Evolutionary conservation across 1,140 invertebrate genomes (phyloP), one percentile per base, ranked within the genome.

Genomic region (Ceratoteleas bidentatus): DNA sequence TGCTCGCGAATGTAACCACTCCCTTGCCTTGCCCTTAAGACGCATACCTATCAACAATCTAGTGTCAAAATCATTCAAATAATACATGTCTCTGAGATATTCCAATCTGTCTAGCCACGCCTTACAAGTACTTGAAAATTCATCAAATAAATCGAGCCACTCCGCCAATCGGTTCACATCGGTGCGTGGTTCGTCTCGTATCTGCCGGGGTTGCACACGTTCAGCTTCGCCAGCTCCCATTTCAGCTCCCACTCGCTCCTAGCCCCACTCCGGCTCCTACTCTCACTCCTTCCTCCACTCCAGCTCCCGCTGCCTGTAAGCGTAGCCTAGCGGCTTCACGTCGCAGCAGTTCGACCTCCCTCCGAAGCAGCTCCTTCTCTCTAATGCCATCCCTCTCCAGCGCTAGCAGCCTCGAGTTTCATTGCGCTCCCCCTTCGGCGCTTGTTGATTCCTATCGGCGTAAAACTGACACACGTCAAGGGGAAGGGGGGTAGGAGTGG

Each of bases 1-100:
- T 3, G 64, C 45, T 38, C 56, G 32, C 14, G 66, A 70, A 52
- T 70, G 54, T 43, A 70, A 60, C 66, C 56, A 70, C 9, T 70
- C 56, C 32, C 52, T 60, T 2, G 66, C 66, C 52, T 40, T 60
- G 33, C 56, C 64, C 15, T 33, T 68, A n/a, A 68, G 38, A 3
- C 64, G 38, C 64, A 68, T 68, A 3, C 52, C 62, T 45, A 66
- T 66, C 24, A 66, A 54, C 16, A 40, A 52, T 33, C 45, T 66
- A 33, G 16, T 14, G 45, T 66, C 24, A 54, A 56, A 54, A 54
- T 54, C 52, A 24, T 52, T 7, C 24, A 66, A 66, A 15, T 54
- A 34, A n/a, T 69, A 38, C 43, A 69, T 49, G n/a, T 69, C 8
- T n/a, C 47, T 36, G 11, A 69, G 36, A 58, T 49, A 69, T 32